Base-by-base conservation (phyloP, 2,113 vertebrate species). In the Tragelaphus scriptus region DNA sequence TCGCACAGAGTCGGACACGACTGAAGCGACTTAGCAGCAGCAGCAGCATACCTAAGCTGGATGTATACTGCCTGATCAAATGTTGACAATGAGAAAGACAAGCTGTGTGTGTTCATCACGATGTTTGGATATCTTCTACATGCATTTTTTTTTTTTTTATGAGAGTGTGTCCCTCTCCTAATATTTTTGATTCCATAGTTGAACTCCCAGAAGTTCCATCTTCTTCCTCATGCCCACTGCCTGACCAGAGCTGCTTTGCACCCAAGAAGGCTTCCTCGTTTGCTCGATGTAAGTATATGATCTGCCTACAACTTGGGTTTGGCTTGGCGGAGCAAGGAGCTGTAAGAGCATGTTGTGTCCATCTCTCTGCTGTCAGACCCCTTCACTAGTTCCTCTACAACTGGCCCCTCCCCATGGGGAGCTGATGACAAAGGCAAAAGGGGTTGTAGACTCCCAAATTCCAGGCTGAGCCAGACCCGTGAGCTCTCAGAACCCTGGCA, bases 271-370 rank as follows among this genome's bases (percentile, higher is more conserved):
- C 55, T 9, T 98, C 96, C n/a, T 96, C 5, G 0, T 98, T 98
- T 96, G 97, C 96, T 94, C 98, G 65, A 12, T 97, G 98, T 99
- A 95, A 99, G 98, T 98, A 95, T 89, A 49, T 92, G 77, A 71
- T 53, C 56, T 47, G 91, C 47, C 61, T 90, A 25, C n/a, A 71
- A 21, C 30, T 1, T 56, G 56, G 28, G 10, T 71, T 79, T 71
- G 59, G 23, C 13, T 19, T 55, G 14, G 61, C 32, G 21, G 25
- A 36, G 58, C 58, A 40, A 47, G 21, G 26, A 84, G 25, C 59
- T 55, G 19, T 0, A 2, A 80, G 65, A 53, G 55, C 7, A 4
- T 36, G 17, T 30, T 17, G 6, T 14, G 53, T 32, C 36, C 85
- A 10, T 49, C 49, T 81, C n/a, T 47, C n/a, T 80, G 55, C 79